Percentiles rank a stretch among this genome's conserved stretches.
phyloP scores from a whole-genome alignment of 2,888 invertebrate genomes.

The Pristionchus fissidentatus region DNA sequence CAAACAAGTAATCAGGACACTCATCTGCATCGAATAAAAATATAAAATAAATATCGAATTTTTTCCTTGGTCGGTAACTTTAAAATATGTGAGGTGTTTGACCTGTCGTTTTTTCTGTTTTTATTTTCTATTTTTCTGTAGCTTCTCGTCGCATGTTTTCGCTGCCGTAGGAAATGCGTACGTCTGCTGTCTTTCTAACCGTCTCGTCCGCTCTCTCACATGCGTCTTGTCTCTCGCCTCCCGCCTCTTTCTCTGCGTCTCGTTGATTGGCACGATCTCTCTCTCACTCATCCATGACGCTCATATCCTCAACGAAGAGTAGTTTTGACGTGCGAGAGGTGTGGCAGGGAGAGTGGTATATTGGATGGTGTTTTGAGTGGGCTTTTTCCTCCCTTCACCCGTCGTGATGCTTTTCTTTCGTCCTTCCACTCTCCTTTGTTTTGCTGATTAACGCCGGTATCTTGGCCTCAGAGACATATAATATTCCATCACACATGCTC shows the following conservation, averaged over 20 bases:
- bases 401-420: neutral
- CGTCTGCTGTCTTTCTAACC: neutral
- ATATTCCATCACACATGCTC: no score
- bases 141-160: neutral
- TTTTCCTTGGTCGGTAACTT: no score
- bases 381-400: neutral
- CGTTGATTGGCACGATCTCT: neutral
- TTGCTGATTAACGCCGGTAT: no score
- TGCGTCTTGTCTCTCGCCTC: neutral
- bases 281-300: neutral
- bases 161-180: constrained; percentile 6
- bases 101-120: no score
- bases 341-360: constrained; percentile 33
- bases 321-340: neutral
- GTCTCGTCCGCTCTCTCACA: neutral
- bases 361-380: neutral
- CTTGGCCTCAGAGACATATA: no score
- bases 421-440: neutral
- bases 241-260: neutral
- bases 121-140: neutral
- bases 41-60: no score
- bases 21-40: neutral
- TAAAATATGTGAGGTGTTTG: no score
- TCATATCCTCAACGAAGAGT: neutral
- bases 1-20: no score